Base-by-base conservation (phyloP, 2,888 invertebrate species). In the Alitta virens region DNA sequence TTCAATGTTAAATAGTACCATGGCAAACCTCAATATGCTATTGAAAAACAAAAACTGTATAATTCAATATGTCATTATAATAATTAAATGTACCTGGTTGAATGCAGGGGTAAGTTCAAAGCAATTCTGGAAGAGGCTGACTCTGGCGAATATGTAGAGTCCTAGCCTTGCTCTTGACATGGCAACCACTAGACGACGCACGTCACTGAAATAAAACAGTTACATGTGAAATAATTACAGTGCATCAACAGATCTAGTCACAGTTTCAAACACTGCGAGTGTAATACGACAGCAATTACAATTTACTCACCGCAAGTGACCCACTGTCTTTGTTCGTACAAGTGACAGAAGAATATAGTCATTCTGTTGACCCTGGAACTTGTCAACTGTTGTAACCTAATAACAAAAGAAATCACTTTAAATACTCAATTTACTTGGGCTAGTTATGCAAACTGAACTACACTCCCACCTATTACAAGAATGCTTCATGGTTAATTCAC, bases 311-410 rank as follows among this genome's bases (percentile, higher is more conserved):
- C 98, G 86, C 67, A 99, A 86, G 85, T 99, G 99, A 42, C 99
- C 99, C n/a, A 99, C 97, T 0, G 94, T 92, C 77, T 90, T 90
- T 0, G 98, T 98, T 67, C 97, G 87, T 24, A 99, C 99, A 53
- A 99, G 84, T 0, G 98, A 99, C 55, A 99, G 86, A 18, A 99
- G 86, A 64, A 99, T 95, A 77, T 93, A 95, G 83, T 99, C 99
- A 83, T 99, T 99, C 84, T 99, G 99, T 78, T 99, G 99, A 62
- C 99, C 99, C 80, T 99, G 99, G 82, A 96, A 99, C 80, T 98
- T 97, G 84, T 99, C 99, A 21, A 99, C 99, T 0, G 99, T 99
- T 0, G 85, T 85, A 52, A 86, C 80, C 83, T 84, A 70, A 7
- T 66, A 53, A 63, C 63, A 56, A 43, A 12, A 56, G 14, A 56